Conservation (phyloP, 1,140 invertebrate species). For the Andricus grossulariae region DNA sequence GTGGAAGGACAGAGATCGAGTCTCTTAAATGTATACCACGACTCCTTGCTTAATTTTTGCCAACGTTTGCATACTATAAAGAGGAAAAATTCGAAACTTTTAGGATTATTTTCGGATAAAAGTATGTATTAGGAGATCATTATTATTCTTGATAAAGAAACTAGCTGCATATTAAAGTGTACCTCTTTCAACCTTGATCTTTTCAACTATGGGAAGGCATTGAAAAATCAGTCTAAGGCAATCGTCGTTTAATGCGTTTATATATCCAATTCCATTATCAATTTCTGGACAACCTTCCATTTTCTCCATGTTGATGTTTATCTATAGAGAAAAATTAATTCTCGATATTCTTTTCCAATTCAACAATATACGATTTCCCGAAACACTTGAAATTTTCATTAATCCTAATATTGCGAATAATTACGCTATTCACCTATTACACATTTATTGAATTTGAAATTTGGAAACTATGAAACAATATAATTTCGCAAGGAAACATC, state of each 20-base stretch:
- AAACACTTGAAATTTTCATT: no score
- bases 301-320: background rate
- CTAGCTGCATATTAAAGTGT: background rate
- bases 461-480: no score
- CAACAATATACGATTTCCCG: no score
- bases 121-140: background rate
- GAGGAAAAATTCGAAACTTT: background rate
- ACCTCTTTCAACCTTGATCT: slow-evolving; percentile 16
- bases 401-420: no score
- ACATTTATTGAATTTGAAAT: no score
- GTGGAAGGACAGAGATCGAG: background rate
- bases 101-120: background rate
- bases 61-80: slow-evolving; percentile 9
- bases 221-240: slow-evolving; percentile 1
- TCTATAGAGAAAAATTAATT: no score
- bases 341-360: no score
- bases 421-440: no score
- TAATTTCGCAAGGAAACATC: no score
- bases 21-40: slow-evolving; percentile 13
- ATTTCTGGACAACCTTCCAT: background rate
- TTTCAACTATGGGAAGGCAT: slow-evolving; percentile 2
- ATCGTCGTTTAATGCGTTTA: background rate
- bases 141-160: background rate
- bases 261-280: background rate
- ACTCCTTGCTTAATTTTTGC: slow-evolving; percentile 7